Evolutionary conservation across 2,888 invertebrate species (phyloP).

Genomic region (Mesorhabditis spiculigera): DNA sequence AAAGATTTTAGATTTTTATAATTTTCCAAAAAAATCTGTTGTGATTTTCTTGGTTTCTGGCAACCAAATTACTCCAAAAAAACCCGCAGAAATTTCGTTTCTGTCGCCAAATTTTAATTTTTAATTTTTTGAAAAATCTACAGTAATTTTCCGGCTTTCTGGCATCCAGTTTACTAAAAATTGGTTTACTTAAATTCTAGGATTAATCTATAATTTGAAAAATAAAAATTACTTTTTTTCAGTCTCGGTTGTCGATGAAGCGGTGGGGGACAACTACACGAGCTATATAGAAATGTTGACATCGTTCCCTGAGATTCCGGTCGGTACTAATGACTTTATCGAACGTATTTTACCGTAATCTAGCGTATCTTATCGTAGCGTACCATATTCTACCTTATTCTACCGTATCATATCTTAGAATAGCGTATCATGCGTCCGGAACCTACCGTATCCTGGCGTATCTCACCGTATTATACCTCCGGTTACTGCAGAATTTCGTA

Average conservation of each 20-base stretch:
- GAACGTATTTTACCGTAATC: no score
- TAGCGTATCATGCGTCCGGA: no score
- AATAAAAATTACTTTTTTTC: neutral
- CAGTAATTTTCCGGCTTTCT: neutral
- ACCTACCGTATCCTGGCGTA: no score
- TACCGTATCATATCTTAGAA: no score
- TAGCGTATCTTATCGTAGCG: no score
- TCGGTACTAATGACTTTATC: conserved; percentile 1
- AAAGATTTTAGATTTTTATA: no score
- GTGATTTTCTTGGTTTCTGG: neutral
- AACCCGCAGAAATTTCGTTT: neutral
- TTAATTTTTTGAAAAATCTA: no score
- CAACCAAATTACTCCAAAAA: neutral
- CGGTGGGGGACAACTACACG: conserved; percentile 19
- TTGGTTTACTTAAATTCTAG: neutral
- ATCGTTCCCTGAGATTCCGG: conserved; percentile 41
- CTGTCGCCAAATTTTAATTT: no score
- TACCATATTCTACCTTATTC: no score
- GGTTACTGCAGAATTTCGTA: no score
- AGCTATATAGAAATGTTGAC: conserved; percentile 23
- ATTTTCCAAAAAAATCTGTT: no score
- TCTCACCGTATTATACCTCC: no score
- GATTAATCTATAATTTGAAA: neutral
- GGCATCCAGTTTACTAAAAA: conserved; percentile 28
- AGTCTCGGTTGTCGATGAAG: conserved; percentile 25